Evolutionary conservation across 2,888 invertebrate genomes (phyloP), one percentile per base, ranked within the genome.

Genomic region (Allophyes oxyacanthae): DNA sequence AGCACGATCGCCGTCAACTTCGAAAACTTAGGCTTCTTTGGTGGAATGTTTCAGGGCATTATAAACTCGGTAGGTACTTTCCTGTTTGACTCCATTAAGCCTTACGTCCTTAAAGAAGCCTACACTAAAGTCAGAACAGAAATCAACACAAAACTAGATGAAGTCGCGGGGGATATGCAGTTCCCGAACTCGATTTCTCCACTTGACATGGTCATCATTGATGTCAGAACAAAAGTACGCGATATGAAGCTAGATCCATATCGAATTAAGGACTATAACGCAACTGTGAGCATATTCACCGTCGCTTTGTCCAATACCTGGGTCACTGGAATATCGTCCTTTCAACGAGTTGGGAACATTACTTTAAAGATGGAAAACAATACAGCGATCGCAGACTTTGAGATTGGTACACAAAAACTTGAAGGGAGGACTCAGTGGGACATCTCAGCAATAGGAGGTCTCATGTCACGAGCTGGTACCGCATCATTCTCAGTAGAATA

Each of bases 151-250:
- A 95, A 97, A 82, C 94, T 98, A 25, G 95, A 95, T 13, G 95
- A 96, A 73, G 81, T 97, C 10, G 95, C 97, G 10, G 95, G 95
- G 0, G 95, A 95, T 52, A 96, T 97, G 77, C 95, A 95, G 55
- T 96, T 98, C 78, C 97, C 98, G 0, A 98, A 98, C 84, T 98
- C 98, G 0, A 97, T 98, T 74, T 96, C 97, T 10, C 98, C 98
- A 0, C 92, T 98, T 57, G 98, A 98, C 81, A 97, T 97, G 95
- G 96, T 97, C 2, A 95, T 98, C 36, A 95, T 97, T 0, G 96
- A 97, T 79, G 95, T 95, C 0, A 94, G 98, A 8, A 96, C 96
- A 72, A 95, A 96, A 79, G 96, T 98, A 0, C 88, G 94, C 36
- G 88, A 88, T 9, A 94, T 95, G 88, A 94, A 96, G 1, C 95